phyloP scores from a whole-genome alignment of 2,888 invertebrate genomes.

The Pristionchus fissidentatus region DNA sequence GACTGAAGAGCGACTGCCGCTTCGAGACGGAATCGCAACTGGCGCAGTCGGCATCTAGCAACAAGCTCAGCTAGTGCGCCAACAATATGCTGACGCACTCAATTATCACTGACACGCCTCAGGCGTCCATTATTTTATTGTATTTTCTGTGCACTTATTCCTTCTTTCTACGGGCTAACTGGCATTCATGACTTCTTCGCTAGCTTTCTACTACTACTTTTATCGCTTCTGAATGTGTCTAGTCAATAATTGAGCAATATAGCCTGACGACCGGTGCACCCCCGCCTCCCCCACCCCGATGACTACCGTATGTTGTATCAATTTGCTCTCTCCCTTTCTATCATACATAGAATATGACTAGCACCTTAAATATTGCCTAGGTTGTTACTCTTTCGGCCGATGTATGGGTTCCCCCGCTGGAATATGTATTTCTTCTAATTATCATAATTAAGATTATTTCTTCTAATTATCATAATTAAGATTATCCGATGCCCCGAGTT shows the following conservation, averaged over 20 bases:
- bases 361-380: too few relatives aligned
- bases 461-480: slow-evolving; percentile 10
- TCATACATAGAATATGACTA: too few relatives aligned
- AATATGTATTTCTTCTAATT: neutral
- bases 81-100: neutral
- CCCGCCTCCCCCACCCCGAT: slow-evolving; percentile 6
- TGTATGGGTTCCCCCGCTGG: neutral
- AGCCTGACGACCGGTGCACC: neutral
- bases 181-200: slow-evolving; percentile 8
- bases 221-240: neutral
- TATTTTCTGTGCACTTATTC: neutral
- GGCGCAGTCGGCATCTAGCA: slow-evolving; percentile 58
- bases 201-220: neutral
- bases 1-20: slow-evolving; percentile 90
- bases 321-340: too few relatives aligned
- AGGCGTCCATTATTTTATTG: neutral
- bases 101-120: neutral
- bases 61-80: neutral
- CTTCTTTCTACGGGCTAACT: neutral
- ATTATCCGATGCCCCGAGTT: slow-evolving; percentile 14
- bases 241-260: slow-evolving; percentile 18
- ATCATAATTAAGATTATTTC: slow-evolving; percentile 1
- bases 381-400: neutral
- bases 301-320: too few relatives aligned
- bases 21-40: slow-evolving; percentile 69